Conservation (phyloP, 2,113 vertebrate genomes). For the Lophochroa leadbeateri region DNA sequence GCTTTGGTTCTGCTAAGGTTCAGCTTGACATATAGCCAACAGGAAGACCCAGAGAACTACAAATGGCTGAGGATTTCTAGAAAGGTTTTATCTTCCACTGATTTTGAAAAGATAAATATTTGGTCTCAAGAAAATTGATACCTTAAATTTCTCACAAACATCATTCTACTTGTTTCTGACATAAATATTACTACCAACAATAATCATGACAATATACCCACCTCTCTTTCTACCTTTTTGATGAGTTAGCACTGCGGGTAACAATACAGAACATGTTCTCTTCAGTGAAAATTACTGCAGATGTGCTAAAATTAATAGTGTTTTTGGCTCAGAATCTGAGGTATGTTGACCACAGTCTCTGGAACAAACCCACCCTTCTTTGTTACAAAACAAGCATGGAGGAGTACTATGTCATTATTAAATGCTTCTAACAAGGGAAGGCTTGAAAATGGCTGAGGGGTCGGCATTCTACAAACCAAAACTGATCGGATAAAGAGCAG, state of each 20-base stretch:
- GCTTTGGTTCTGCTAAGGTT: background rate
- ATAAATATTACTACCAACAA: background rate
- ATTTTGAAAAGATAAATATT: background rate
- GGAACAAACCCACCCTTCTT: no score
- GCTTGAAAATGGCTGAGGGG: background rate
- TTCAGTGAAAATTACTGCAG: no score
- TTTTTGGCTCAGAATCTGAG: no score
- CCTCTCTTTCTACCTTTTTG: no score
- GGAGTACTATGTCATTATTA: no score
- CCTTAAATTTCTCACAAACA: background rate
- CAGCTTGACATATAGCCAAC: background rate
- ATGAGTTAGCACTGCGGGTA: no score
- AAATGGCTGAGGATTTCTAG: background rate
- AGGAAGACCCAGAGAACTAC: background rate
- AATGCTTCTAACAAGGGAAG: background rate
- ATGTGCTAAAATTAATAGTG: no score
- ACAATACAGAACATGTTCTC: no score
- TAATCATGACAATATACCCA: background rate
- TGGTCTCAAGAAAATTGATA: background rate
- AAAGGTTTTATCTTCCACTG: background rate
- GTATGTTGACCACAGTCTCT: no score
- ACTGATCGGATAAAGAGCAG: background rate
- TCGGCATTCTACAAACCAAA: background rate
- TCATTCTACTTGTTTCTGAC: background rate
- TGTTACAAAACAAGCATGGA: no score